These are phyloP conservation scores for Physeter macrocephalus DNA, from an alignment of 2,113 vertebrate species.

Conservation along the genomic window DNA sequence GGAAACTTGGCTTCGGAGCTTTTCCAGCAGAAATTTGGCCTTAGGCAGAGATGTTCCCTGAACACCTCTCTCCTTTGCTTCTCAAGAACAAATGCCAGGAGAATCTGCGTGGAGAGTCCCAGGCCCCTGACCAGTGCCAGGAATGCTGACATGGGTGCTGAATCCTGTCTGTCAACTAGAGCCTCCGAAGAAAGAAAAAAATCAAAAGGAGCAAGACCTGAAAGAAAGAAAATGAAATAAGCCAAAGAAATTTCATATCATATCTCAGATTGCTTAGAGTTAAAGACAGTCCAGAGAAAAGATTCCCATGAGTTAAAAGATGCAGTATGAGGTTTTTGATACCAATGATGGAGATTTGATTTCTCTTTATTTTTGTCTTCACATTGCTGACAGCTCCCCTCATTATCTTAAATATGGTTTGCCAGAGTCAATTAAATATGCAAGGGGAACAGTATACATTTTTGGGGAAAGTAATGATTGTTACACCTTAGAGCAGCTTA, in stretches of 20 bases:
- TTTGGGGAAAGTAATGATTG: constrained; percentile 78
- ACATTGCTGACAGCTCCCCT: constrained; percentile 50
- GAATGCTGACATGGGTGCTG: constrained; percentile 34
- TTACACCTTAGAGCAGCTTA: constrained; percentile 82
- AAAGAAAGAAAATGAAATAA: background rate
- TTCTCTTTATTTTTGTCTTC: constrained; percentile 45
- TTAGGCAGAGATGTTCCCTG: constrained; percentile 59
- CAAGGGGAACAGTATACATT: constrained; percentile 69
- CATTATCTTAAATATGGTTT: constrained; percentile 66
- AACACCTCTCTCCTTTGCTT: constrained; percentile 49
- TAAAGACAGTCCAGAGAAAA: constrained; percentile 45
- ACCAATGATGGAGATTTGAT: constrained; percentile 44
- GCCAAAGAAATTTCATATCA: constrained; percentile 20
- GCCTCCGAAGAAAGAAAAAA: constrained; percentile 19
- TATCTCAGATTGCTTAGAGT: constrained; percentile 25
- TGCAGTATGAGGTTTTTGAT: background rate
- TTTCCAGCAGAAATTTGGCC: constrained; percentile 68
- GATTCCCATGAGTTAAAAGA: constrained; percentile 37
- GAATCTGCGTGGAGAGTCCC: constrained; percentile 21
- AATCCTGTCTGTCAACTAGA: background rate
- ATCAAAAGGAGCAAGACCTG: background rate
- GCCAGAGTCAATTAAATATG: constrained; percentile 76
- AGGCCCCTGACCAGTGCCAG: constrained; percentile 45
- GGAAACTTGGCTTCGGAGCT: constrained; percentile 61
- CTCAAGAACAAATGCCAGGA: constrained; percentile 57